phyloP scores from a whole-genome alignment of 2,113 vertebrate species.

The Ageneiosus marmoratus region DNA sequence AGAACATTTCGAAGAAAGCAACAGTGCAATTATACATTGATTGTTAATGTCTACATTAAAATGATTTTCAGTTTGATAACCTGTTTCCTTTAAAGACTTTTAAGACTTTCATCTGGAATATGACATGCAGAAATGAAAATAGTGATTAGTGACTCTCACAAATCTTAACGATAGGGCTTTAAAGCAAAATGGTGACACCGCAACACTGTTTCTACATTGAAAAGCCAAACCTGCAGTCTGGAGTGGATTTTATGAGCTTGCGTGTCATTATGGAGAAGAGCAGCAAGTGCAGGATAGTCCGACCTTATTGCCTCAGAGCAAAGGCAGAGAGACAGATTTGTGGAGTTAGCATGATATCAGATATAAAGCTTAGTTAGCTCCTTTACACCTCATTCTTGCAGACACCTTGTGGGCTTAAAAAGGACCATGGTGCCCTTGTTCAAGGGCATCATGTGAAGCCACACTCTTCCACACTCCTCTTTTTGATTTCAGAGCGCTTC shows the following conservation, averaged over 20 bases:
- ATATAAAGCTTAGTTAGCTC: conserved; percentile 53
- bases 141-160: too few species aligned
- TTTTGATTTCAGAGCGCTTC: conserved; percentile 53
- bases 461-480: conserved; percentile 49
- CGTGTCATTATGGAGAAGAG: conserved; percentile 30
- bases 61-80: background rate
- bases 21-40: background rate
- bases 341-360: conserved; percentile 53
- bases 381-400: conserved; percentile 54
- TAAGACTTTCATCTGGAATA: too few species aligned
- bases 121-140: background rate
- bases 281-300: conserved; percentile 38
- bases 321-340: conserved; percentile 55
- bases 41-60: background rate
- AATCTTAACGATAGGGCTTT: too few species aligned
- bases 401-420: conserved; percentile 48
- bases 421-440: conserved; percentile 45
- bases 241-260: conserved; percentile 18
- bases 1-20: background rate
- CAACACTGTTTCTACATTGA: background rate
- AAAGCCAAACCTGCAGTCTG: conserved; percentile 40
- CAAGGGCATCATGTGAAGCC: conserved; percentile 53
- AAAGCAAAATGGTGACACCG: background rate
- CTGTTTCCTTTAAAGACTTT: background rate
- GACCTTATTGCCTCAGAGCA: conserved; percentile 51